Base-by-base conservation (phyloP, 1,140 invertebrate species). In the Apolygus lucorum region DNA sequence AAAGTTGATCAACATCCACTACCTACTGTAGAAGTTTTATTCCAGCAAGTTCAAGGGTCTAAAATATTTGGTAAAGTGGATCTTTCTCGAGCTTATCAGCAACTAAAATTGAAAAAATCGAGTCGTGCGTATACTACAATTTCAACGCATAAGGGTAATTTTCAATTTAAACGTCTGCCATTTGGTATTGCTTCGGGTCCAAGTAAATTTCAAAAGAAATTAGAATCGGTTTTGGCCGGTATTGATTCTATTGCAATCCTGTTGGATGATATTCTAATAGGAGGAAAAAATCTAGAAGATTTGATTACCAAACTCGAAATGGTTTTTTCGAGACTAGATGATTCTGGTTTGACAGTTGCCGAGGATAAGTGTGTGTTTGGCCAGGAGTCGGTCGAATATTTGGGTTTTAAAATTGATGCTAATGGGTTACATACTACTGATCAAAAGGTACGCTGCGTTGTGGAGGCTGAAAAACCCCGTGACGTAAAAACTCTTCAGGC, bases 291-390 rank as follows among this genome's bases (percentile, higher is more conserved):
- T 62, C 11, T 42, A 1, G 13, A 11, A 8, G 24, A 21, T 2
- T 62, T 29, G 14, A 17, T 27, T 22, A 62, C 8, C 17, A 11
- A 14, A 4, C 27, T 68, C 1, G 28, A 52, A 49, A 27, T 28
- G 11, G 68, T 72, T 52, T 25, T 62, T 1, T n/a, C 14, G 8
- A 65, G 22, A 28, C 69, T 70, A 27, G 67, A 73, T 17, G 67
- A 71, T 21, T 49, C 34, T 22, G 65, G 54, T 27, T 25, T 59
- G 14, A 27, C 64, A 13, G 24, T 42, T 2, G 42, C 24, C 34
- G 21, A 28, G 21, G 2, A 1, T 2, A 42, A 66, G n/a, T 66
- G 26, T 4, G 64, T 24, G 17, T 25, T 52, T 22, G 28, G 63
- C 14, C 14, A 52, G 13, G 26, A 62, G 21, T 29, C 11, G 2